phyloP scores from a whole-genome alignment of 2,888 invertebrate genomes.

The Drosophila phalerata region DNA sequence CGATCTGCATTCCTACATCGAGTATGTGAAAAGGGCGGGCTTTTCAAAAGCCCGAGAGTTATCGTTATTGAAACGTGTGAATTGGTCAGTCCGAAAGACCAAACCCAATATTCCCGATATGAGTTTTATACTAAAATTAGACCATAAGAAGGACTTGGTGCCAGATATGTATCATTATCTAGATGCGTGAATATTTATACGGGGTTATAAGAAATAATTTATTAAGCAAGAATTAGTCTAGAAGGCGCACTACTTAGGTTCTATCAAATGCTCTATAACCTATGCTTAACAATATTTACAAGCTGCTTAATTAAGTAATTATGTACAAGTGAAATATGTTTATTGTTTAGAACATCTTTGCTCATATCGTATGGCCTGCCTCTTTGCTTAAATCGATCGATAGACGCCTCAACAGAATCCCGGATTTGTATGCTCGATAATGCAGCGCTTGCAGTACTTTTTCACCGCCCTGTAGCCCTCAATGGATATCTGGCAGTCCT shows the following conservation, averaged over 20 bases:
- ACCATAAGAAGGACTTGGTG: background rate
- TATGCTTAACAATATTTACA: constrained; percentile 47
- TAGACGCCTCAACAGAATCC: constrained; percentile 90
- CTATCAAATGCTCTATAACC: constrained; percentile 59
- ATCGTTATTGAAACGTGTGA: background rate
- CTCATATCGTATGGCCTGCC: constrained; percentile 76
- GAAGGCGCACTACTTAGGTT: constrained; percentile 60
- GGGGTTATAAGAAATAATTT: constrained; percentile 65
- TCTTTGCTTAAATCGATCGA: constrained; percentile 62
- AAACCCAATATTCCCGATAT: background rate
- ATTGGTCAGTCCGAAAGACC: constrained; percentile 14
- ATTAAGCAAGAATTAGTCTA: constrained; percentile 75
- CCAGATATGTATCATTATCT: constrained; percentile 15
- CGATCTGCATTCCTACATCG: constrained; percentile 20
- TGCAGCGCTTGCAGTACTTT: constrained; percentile 95
- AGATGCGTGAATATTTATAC: background rate
- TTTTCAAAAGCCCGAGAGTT: constrained; percentile 18
- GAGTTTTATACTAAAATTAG: background rate
- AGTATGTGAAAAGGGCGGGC: background rate
- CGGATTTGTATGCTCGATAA: constrained; percentile 98
- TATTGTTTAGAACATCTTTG: constrained; percentile 62
- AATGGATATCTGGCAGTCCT: constrained; percentile 95
- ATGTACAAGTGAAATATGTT: constrained; percentile 57
- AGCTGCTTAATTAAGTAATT: constrained; percentile 37
- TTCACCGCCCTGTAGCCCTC: constrained; percentile 96